Percentiles rank a stretch among this genome's conserved stretches.
Evolutionary conservation across 2,113 vertebrate species (phyloP).

Genomic region (Hemibagrus wyckioides): DNA sequence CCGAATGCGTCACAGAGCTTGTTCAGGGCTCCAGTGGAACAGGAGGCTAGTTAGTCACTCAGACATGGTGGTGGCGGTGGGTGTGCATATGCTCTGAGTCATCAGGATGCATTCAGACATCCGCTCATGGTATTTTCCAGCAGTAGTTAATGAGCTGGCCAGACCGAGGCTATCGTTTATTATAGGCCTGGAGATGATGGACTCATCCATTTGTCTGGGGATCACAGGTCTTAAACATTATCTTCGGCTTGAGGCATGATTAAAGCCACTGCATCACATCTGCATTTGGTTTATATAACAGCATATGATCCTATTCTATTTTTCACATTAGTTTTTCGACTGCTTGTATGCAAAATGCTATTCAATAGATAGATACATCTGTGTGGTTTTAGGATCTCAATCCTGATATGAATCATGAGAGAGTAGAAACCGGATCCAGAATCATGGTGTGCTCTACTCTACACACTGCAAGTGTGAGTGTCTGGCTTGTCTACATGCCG

Average conservation of each 20-base stretch:
- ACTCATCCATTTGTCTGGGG: not conserved
- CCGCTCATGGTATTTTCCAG: constrained; percentile 55
- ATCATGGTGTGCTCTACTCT: constrained; percentile 12
- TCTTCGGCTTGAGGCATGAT: not conserved
- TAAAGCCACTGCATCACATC: not conserved
- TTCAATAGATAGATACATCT: not conserved
- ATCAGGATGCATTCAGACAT: constrained; percentile 44
- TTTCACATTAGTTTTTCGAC: not conserved
- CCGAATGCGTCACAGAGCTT: constrained; percentile 9
- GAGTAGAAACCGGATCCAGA: not conserved
- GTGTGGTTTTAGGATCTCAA: not conserved
- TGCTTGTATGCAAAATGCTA: not conserved
- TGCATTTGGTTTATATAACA: not conserved
- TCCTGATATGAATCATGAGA: not conserved
- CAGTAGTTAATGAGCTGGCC: constrained; percentile 48
- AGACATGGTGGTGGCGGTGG: constrained; percentile 35
- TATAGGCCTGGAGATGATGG: constrained; percentile 23
- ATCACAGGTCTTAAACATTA: not conserved
- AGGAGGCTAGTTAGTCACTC: constrained; percentile 36
- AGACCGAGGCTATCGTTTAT: constrained; percentile 29
- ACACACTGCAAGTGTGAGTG: constrained; percentile 4
- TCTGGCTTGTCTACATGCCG: not conserved
- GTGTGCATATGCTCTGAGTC: constrained; percentile 50
- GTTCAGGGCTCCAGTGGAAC: constrained; percentile 33
- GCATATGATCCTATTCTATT: not conserved